phyloP scores from a whole-genome alignment of 2,797 vertebrate species.

The Craterocephalus amniculus region DNA sequence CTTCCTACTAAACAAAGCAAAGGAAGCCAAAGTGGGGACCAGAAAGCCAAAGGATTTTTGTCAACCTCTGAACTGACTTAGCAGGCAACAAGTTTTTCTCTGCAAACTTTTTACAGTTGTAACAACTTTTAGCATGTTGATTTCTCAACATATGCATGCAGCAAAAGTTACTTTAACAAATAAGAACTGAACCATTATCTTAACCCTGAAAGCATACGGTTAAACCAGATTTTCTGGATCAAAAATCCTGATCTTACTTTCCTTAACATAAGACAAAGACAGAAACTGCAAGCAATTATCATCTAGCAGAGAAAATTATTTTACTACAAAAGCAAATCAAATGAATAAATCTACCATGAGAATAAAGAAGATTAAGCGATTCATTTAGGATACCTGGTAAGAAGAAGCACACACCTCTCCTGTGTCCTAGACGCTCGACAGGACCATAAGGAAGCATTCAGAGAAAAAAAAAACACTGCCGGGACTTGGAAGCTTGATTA shows the following conservation, averaged over 20 bases:
- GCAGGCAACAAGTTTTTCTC: neutral
- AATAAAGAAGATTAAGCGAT: neutral
- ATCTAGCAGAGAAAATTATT: neutral
- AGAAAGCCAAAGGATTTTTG: too few relatives aligned
- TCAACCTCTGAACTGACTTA: neutral
- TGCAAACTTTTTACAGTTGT: neutral
- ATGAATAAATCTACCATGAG: neutral
- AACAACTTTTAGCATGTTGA: neutral
- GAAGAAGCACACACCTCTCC: conserved; percentile 1
- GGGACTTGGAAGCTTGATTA: neutral
- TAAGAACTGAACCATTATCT: neutral
- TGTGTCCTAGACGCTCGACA: neutral
- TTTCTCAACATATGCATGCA: neutral
- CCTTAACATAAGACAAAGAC: neutral
- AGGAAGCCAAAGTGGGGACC: too few relatives aligned
- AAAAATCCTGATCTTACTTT: neutral
- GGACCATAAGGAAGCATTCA: conserved; percentile 4
- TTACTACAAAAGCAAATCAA: neutral
- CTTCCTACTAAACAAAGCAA: too few relatives aligned
- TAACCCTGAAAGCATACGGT: neutral
- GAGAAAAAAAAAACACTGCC: neutral
- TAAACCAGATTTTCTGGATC: neutral
- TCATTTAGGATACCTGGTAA: neutral
- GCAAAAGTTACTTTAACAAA: neutral
- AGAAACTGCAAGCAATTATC: neutral